phyloP scores from a whole-genome alignment of 2,797 vertebrate species.

The Falco cherrug region DNA sequence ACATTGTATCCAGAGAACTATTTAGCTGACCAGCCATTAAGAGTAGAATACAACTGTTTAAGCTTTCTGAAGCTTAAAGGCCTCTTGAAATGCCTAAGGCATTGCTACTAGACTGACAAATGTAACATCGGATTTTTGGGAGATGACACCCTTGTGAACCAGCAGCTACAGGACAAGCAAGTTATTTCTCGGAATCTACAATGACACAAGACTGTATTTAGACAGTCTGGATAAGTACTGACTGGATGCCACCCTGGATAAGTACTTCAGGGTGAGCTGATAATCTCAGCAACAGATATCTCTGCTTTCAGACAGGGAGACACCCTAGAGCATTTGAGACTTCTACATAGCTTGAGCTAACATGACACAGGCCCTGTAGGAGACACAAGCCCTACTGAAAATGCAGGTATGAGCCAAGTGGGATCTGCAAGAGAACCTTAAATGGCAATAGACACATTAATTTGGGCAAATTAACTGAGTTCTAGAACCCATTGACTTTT shows the following conservation, averaged over 20 bases:
- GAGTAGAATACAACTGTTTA: neutral
- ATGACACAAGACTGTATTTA: neutral
- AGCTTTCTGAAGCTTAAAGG: neutral
- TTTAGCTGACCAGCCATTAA: neutral
- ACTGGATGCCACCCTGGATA: neutral
- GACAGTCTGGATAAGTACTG: neutral
- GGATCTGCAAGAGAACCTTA: neutral
- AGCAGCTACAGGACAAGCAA: neutral
- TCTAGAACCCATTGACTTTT: neutral
- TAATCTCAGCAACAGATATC: neutral
- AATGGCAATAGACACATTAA: neutral
- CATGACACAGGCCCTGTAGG: accelerated
- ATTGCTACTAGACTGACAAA: neutral
- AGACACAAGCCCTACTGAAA: neutral
- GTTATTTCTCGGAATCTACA: neutral
- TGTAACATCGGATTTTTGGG: neutral
- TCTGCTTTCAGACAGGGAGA: neutral
- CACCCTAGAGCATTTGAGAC: neutral
- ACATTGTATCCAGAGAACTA: neutral
- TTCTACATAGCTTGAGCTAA: neutral
- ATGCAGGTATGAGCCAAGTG: neutral
- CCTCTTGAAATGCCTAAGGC: neutral
- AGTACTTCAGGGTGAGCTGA: neutral
- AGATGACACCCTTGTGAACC: neutral
- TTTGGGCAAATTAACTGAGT: neutral